These are phyloP conservation scores for Anomalospiza imberbis DNA, from an alignment of 2,797 vertebrate species.

Conservation along the genomic window DNA sequence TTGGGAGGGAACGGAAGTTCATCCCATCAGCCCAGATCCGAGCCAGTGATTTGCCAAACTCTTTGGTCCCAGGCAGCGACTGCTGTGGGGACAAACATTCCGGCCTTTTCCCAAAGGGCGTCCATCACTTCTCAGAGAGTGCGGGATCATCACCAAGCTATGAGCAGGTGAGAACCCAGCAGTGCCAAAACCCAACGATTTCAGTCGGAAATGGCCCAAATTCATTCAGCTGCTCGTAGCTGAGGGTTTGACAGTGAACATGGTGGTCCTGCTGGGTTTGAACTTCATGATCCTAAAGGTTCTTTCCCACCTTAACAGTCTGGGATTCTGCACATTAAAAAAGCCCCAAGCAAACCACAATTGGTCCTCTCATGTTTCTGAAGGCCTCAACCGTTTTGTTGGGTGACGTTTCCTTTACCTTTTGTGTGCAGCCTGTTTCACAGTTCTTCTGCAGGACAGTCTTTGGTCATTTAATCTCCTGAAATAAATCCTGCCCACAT, in stretches of 20 bases:
- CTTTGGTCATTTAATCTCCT: not conserved
- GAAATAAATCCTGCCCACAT: not conserved
- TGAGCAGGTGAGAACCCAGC: not conserved
- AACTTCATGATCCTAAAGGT: not conserved
- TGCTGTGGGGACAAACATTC: not conserved
- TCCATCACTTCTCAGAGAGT: not conserved
- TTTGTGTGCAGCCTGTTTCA: not conserved
- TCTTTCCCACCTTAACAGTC: not conserved
- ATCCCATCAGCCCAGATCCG: not conserved
- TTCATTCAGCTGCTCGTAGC: too few relatives aligned
- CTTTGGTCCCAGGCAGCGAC: not conserved
- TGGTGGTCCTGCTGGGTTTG: not conserved
- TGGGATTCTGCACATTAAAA: not conserved
- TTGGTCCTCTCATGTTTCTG: not conserved
- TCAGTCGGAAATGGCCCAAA: not conserved
- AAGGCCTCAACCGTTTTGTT: not conserved
- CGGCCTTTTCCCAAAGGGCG: not conserved
- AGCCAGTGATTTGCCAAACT: not conserved
- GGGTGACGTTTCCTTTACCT: not conserved
- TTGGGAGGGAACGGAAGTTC: not conserved
- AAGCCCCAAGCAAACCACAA: not conserved
- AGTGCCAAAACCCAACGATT: accelerated
- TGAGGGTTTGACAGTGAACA: not conserved
- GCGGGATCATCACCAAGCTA: accelerated
- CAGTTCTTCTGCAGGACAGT: not conserved